phyloP scores from a whole-genome alignment of 2,113 vertebrate species.

The Embiotoca jacksoni region DNA sequence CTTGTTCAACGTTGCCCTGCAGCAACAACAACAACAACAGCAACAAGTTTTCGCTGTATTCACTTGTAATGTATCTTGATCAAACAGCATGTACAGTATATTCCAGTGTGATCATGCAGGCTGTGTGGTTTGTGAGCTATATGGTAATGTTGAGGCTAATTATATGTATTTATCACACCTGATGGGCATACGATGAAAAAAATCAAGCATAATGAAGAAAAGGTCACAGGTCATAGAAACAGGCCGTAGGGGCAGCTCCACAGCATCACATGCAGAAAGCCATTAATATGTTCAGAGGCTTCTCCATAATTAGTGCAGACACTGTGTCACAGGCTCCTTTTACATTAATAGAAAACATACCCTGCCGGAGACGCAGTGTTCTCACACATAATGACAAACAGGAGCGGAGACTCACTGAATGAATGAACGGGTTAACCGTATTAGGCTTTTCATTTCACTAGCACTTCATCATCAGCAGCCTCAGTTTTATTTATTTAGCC shows the following conservation, averaged over 20 bases:
- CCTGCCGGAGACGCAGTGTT: background rate
- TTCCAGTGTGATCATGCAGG: no score
- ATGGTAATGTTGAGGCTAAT: background rate
- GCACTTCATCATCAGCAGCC: background rate
- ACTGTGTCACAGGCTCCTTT: constrained; percentile 9
- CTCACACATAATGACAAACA: background rate
- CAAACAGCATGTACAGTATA: no score
- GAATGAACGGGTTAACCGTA: background rate
- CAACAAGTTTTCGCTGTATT: no score
- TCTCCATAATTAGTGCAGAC: constrained; percentile 25
- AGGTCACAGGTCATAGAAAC: constrained; percentile 17
- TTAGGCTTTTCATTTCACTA: background rate
- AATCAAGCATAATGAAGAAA: constrained; percentile 11
- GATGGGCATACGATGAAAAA: constrained; percentile 2
- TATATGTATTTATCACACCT: constrained; percentile 27
- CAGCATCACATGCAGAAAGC: background rate
- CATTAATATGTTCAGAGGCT: constrained; percentile 15
- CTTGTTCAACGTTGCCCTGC: no score
- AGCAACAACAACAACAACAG: no score
- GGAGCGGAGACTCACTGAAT: background rate
- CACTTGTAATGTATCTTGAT: no score
- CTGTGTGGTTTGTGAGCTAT: background rate
- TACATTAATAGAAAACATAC: background rate
- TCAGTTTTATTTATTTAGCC: background rate
- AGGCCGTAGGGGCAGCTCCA: background rate